Conservation (phyloP, 1,140 invertebrate species). For the Leucophenga varia region DNA sequence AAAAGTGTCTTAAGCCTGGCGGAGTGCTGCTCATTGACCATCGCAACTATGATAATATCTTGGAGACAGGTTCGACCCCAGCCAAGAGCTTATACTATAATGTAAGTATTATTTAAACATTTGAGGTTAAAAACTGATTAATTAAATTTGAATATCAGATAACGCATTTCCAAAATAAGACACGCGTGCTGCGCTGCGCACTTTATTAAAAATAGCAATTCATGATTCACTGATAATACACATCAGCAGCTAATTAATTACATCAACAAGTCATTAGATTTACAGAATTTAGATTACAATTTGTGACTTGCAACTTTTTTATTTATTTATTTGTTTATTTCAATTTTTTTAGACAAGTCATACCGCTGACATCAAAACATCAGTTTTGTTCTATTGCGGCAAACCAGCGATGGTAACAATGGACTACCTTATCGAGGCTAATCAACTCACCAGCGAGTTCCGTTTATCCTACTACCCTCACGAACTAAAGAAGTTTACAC, state of each 20-base stretch:
- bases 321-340: conserved; percentile 11
- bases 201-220: no score
- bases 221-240: no score
- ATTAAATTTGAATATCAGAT: no score
- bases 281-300: no score
- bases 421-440: conserved; percentile 73
- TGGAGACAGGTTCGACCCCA: conserved; percentile 72
- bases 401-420: conserved; percentile 73
- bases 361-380: conserved; percentile 78
- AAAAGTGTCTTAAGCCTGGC: conserved; percentile 79
- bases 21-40: conserved; percentile 83
- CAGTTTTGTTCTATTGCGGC: conserved; percentile 74
- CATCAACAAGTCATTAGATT: no score
- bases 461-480: conserved; percentile 86
- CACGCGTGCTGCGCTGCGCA: no score
- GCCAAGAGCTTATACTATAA: conserved; percentile 85
- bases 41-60: conserved; percentile 82
- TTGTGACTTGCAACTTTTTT: conserved; percentile 9
- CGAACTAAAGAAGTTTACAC: conserved; percentile 68
- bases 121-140: background rate
- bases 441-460: conserved; percentile 68
- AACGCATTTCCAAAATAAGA: no score
- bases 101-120: conserved; percentile 61
- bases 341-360: conserved; percentile 69
- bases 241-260: no score